A percentile compares a stretch with the other conserved stretches of the same genome.
phyloP scores from a whole-genome alignment of 1,140 invertebrate species.

The Battus philenor region DNA sequence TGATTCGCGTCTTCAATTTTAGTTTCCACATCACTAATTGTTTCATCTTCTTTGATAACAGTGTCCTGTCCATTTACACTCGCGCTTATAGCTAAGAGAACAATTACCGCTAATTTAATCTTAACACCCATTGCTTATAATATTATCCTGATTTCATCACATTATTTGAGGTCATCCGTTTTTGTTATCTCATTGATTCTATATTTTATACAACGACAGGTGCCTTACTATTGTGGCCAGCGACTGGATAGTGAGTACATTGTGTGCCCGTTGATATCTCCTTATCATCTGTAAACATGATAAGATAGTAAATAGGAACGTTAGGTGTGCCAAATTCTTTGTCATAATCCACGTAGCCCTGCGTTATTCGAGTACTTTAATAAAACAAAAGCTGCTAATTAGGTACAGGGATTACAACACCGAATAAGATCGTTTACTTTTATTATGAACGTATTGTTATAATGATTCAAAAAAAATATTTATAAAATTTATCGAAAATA shows the following conservation, averaged over 20 bases:
- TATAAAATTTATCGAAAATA: too few relatives aligned
- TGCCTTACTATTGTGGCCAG: slow-evolving; percentile 48
- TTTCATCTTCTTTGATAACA: slow-evolving; percentile 37
- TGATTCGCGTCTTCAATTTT: slow-evolving; percentile 20
- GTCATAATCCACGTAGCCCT: slow-evolving; percentile 55
- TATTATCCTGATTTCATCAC: slow-evolving; percentile 40
- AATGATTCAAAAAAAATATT: too few relatives aligned
- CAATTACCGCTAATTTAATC: slow-evolving; percentile 48
- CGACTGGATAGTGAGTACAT: slow-evolving; percentile 51
- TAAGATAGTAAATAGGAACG: slow-evolving; percentile 71
- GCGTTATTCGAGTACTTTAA: slow-evolving; percentile 18
- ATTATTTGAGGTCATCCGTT: slow-evolving; percentile 39
- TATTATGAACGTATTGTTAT: too few relatives aligned
- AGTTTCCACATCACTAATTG: slow-evolving; percentile 34
- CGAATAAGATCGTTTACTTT: too few relatives aligned
- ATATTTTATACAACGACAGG: slow-evolving; percentile 49
- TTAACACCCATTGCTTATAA: slow-evolving; percentile 56
- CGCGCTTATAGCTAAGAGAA: slow-evolving; percentile 51
- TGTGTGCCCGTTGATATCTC: slow-evolving; percentile 62
- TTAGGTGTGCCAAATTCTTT: slow-evolving; percentile 74
- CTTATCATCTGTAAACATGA: slow-evolving; percentile 63
- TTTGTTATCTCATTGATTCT: slow-evolving; percentile 44
- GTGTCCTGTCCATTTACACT: slow-evolving; percentile 53
- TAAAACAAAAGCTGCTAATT: slow-evolving; percentile 4
- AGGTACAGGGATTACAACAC: too few relatives aligned